A percentile compares a stretch with the other conserved stretches of the same genome.
phyloP scores from a whole-genome alignment of 1,140 invertebrate species.

The Drosophila trapezifrons region DNA sequence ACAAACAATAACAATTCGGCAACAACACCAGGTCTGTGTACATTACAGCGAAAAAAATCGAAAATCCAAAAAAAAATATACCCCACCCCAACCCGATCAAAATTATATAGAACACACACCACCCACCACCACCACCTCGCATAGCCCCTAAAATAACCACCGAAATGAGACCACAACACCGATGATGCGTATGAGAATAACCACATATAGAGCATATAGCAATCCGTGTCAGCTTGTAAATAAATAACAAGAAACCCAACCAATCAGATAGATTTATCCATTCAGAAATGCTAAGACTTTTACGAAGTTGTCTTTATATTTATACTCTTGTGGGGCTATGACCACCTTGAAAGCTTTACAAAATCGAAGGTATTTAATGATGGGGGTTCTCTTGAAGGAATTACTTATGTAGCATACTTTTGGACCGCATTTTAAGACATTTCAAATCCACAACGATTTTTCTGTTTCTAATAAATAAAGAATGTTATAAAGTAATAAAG shows the following conservation, averaged over 20 bases:
- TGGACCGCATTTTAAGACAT: background rate
- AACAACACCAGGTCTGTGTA: conserved; percentile 84
- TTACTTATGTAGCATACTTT: too few species aligned
- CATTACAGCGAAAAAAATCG: conserved; percentile 63
- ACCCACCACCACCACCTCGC: background rate
- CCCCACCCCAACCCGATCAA: conserved; percentile 7
- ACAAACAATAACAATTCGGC: conserved; percentile 84
- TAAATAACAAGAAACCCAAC: background rate
- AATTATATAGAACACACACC: conserved; percentile 43
- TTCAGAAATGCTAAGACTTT: background rate
- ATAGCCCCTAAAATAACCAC: conserved; percentile 1
- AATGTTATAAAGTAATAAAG: too few species aligned
- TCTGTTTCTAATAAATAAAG: background rate
- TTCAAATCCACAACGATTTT: background rate
- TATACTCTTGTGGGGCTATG: background rate
- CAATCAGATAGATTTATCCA: conserved; percentile 5
- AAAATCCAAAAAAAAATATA: conserved; percentile 25
- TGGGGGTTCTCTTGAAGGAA: too few species aligned
- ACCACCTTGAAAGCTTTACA: conserved; percentile 3
- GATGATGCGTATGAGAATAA: background rate
- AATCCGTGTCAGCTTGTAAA: conserved; percentile 32
- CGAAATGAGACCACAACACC: conserved; percentile 29
- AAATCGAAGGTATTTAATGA: background rate
- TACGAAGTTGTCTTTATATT: background rate
- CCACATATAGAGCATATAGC: conserved; percentile 1